Base-by-base conservation (phyloP, 2,797 vertebrate species). In the Falco peregrinus region DNA sequence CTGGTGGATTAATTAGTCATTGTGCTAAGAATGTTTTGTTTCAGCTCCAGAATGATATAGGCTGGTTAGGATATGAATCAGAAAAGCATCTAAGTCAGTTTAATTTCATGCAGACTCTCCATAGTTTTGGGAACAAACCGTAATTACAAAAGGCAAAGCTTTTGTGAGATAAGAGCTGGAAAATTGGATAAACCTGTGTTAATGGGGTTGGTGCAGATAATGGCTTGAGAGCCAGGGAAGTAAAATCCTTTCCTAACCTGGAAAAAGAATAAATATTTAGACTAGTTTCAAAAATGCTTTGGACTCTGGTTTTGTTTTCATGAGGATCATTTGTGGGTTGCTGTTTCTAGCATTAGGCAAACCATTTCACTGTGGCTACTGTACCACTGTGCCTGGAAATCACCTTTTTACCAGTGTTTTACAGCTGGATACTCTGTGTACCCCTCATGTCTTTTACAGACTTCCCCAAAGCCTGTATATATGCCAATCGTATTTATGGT, bases 221-320 rank as follows among this genome's bases (percentile, higher is more conserved):
- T 48, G 37, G 25, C 35, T 60, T 69, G 76, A 86, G 39, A 95
- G n/a, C 25, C 51, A 73, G 51, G 26, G 16, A 71, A 88, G 60
- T 59, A 78, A 93, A 92, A 77, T 67, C 0, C 41, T 87, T 88
- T 84, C 67, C 67, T 90, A 88, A 81, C 33, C 22, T 84, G 80
- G 59, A 88, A 81, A 82, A 91, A 86, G 71, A 76, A 53, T 78
- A 84, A 84, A 69, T 90, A 73, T 74, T 91, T 91, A 59, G 50
- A 88, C 63, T 71, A 69, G 26, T 67, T 91, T 79, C 15, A 67
- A 31, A 93, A 95, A 53, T 59, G 24, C 68, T 89, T 93, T 93
- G 67, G 25, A 45, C 70, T 83, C 26, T 14, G 47, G 8, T 60
- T 85, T 86, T 93, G 70, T 77, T 95, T 93, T 80, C 12, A 10